Base-by-base conservation (phyloP, 2,113 vertebrate genomes). In the Leptosomus discolor region DNA sequence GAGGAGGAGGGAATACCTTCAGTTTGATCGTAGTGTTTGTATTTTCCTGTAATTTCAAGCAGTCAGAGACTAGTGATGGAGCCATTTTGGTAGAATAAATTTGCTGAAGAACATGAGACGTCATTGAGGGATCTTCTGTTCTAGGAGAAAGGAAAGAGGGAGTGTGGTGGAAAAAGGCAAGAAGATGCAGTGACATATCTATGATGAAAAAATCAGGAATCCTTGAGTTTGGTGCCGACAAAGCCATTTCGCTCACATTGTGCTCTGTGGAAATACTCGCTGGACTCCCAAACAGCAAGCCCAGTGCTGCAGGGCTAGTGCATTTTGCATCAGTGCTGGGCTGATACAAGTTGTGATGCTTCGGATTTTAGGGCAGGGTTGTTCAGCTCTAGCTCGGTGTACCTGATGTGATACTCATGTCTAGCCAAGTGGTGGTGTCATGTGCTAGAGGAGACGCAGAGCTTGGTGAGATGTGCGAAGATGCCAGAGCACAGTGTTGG, bases 141-240 rank as follows among this genome's bases (percentile, higher is more conserved):
- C 16, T 18, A 26, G 16, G 6, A 68, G 39, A 16, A 75, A 41
- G 11, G 37, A 65, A 46, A 68, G 43, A 48, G 21, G 13, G 43
- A 82, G 6, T 1, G 0, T 15, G 36, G 29, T 73, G 41, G 57
- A 23, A 39, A 84, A 70, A 83, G 34, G 5, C n/a, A 69, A 63
- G 65, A 27, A 12, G 24, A 0, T 41, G 37, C 18, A 48, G 54
- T 1, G 3, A 5, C 2, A 0, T 6, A 20, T 23, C 9, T 60
- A 21, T 74, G 21, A 8, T 41, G 39, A 27, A 46, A 78, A 63
- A 64, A 36, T 2, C 5, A 46, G 53, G 34, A 67, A 69, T 69
- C 23, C 30, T 77, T 7, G 23, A 26, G 13, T 21, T 20, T 60
- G 78, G 23, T 56, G 56, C 32, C 37, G 21, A 22, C 1, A 3